phyloP scores from a whole-genome alignment of 2,113 vertebrate genomes.

The Daboia siamensis region DNA sequence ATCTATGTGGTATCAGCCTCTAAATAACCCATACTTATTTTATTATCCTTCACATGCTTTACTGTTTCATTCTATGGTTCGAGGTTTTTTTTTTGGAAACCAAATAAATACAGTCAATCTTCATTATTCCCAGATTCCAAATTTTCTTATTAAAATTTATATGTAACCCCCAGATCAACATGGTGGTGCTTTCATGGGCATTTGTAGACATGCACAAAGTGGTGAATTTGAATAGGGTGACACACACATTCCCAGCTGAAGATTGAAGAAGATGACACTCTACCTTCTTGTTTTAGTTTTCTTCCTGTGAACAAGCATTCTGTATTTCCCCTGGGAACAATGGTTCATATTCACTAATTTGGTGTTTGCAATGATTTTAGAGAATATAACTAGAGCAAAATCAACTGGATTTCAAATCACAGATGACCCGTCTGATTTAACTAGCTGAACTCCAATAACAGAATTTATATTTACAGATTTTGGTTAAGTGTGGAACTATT shows the following conservation, averaged over 20 bases:
- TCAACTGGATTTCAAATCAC: not conserved
- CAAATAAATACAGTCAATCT: not conserved
- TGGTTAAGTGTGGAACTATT: not conserved
- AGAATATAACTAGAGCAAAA: not conserved
- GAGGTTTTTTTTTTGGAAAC: not conserved
- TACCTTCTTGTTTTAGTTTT: not conserved
- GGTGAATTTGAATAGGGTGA: not conserved
- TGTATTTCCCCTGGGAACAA: not conserved
- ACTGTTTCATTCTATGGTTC: not conserved
- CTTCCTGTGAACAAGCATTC: not conserved
- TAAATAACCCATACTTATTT: not conserved
- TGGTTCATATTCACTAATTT: not conserved
- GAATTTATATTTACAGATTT: not conserved
- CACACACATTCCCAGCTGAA: not conserved
- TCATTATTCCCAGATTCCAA: not conserved
- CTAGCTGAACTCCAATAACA: not conserved
- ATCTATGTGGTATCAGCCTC: not conserved
- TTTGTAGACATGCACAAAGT: not conserved
- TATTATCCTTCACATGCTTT: not conserved
- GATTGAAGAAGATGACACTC: not conserved
- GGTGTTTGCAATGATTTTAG: not conserved
- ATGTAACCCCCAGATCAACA: not conserved
- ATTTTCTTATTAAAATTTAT: not conserved
- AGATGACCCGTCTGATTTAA: not conserved
- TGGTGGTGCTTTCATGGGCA: not conserved